Percentiles rank a stretch among this genome's conserved stretches.
phyloP scores from a whole-genome alignment of 2,888 invertebrate genomes.

The Matsumyia berberina region DNA sequence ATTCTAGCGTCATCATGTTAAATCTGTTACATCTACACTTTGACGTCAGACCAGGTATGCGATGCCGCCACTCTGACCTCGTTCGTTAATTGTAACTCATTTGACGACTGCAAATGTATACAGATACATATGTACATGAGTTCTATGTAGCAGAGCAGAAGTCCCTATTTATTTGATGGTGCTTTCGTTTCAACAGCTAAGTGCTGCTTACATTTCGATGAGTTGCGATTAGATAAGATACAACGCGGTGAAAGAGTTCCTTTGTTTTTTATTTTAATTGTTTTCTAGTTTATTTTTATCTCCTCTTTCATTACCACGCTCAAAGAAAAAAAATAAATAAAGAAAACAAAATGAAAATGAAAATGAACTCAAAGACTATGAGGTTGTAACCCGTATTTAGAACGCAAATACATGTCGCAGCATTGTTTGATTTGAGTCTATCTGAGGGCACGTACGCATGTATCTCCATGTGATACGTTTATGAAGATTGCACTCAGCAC shows the following conservation, averaged over 20 bases:
- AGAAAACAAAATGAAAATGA: constrained; percentile 20
- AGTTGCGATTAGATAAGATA: constrained; percentile 51
- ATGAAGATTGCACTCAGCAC: constrained; percentile 13
- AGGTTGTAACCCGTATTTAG: constrained; percentile 30
- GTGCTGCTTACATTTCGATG: constrained; percentile 31
- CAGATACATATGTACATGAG: constrained; percentile 19
- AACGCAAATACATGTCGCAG: constrained; percentile 29
- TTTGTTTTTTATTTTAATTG: constrained; percentile 44
- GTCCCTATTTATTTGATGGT: not conserved
- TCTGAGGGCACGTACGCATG: constrained; percentile 5
- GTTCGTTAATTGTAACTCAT: constrained; percentile 34
- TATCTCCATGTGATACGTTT: not conserved
- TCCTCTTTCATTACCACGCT: not conserved
- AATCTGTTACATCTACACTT: constrained; percentile 20
- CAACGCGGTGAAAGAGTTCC: not conserved
- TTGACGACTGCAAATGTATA: constrained; percentile 18
- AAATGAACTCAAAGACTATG: constrained; percentile 1
- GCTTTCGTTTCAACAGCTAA: constrained; percentile 17
- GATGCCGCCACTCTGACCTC: constrained; percentile 24
- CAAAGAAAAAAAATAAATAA: not conserved
- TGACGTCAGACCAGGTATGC: constrained; percentile 48
- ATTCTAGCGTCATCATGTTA: constrained; percentile 29
- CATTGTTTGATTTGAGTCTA: constrained; percentile 31
- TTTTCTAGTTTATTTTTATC: constrained; percentile 22
- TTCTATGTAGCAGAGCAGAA: not conserved